Base-by-base conservation (phyloP, 2,797 vertebrate genomes). In the Acrocephalus scirpaceus region DNA sequence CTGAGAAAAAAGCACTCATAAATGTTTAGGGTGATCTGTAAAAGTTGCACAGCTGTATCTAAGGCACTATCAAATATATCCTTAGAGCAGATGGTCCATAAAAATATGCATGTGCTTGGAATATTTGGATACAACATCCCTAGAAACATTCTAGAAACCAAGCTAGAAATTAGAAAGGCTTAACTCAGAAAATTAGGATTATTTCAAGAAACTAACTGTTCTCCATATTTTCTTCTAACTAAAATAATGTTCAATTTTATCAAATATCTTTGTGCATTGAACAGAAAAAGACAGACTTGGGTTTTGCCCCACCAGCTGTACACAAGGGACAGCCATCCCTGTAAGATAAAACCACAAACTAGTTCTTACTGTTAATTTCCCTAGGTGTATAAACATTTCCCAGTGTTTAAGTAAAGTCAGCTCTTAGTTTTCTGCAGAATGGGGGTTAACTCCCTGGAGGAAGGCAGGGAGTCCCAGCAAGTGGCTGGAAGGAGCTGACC, bases 401-500 rank as follows among this genome's bases (percentile, higher is more conserved):
- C 34, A 38, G 75, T 30, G 61, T 85, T 92, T 89, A 93, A 88
- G 62, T 81, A 47, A 89, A 93, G 90, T 45, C 85, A 96, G 90
- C 65, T 86, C 74, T 96, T 73, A 67, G 47, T 65, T 91, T 91
- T 96, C 94, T 90, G 47, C 42, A 54, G 86, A 86, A 92, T 73
- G 92, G 56, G 64, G 72, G 47, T 95, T 64, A 92, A 66, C 22
- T 97, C 96, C 93, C 95, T 74, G 58, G 94, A 94, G 97, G 92
- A 91, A 61, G 3, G 3, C 0, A 2, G 56, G 51, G 73, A 76
- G 86, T 92, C 75, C 96, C 88, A 67, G 86, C 78, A 90, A 93
- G 90, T 64, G 96, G 79, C 97, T 98, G 98, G 98, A 97, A 97
- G 98, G 97, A 98, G 97, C 97, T 98, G 98, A 98, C 98, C 98